phyloP scores from a whole-genome alignment of 92 coral and sea anemone genomes.

The Epizoanthus rinbou region DNA sequence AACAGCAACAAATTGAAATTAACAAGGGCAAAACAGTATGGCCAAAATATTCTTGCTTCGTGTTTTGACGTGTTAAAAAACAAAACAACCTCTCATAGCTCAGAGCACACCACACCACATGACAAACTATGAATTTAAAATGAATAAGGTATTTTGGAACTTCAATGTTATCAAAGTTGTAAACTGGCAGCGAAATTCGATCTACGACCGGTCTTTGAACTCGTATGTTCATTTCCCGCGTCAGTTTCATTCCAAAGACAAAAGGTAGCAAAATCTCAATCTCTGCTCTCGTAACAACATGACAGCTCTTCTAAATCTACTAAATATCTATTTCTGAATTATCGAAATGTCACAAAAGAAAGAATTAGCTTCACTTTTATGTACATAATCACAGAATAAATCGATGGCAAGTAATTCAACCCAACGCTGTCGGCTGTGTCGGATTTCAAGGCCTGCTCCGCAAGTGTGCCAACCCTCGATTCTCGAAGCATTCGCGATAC shows the following conservation, averaged over 20 bases:
- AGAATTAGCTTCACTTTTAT: neutral
- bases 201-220: neutral
- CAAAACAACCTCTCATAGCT: too few relatives aligned
- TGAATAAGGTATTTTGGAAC: too few relatives aligned
- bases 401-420: neutral
- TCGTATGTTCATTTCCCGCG: slow-evolving; percentile 16
- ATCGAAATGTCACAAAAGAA: slow-evolving; percentile 18
- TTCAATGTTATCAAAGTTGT: neutral
- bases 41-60: too few relatives aligned
- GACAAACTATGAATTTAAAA: too few relatives aligned
- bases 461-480: neutral
- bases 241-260: slow-evolving; percentile 18
- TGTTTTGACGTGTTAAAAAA: too few relatives aligned
- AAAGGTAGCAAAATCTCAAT: neutral
- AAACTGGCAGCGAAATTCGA: slow-evolving; percentile 17
- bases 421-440: neutral
- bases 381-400: neutral
- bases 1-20: too few relatives aligned
- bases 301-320: neutral
- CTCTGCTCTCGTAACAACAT: neutral
- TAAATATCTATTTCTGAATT: neutral
- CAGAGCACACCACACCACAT: too few relatives aligned
- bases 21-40: too few relatives aligned
- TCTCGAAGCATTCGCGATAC: neutral
- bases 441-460: slow-evolving; percentile 27